These are phyloP conservation scores for Coptodon rendalli DNA, from an alignment of 2,113 vertebrate genomes.

Conservation along the genomic window DNA sequence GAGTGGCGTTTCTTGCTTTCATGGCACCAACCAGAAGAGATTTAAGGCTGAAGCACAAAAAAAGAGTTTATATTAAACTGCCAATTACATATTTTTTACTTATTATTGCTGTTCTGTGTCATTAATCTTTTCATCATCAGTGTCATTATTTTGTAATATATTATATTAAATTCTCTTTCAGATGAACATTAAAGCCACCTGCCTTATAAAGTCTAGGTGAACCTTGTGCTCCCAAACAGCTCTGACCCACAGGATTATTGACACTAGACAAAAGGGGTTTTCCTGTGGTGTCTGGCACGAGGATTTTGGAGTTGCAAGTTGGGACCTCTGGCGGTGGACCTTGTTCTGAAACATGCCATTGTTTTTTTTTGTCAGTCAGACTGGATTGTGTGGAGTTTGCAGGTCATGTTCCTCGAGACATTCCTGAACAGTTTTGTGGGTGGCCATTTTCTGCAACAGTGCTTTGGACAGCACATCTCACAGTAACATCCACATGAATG, in stretches of 20 bases:
- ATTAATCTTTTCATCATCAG: background rate
- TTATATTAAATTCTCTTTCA: background rate
- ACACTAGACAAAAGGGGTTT: background rate
- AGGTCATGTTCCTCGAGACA: background rate
- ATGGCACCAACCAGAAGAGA: background rate
- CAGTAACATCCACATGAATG: background rate
- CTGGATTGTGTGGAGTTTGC: background rate
- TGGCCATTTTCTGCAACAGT: background rate
- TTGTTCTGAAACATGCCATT: background rate
- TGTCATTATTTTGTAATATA: background rate
- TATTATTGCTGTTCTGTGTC: background rate
- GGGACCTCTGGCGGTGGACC: background rate
- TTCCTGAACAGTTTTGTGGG: background rate
- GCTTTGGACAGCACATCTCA: background rate
- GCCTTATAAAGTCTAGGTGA: background rate
- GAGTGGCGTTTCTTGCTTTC: background rate
- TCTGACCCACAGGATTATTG: background rate
- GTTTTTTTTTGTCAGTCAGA: background rate
- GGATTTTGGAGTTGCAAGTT: background rate
- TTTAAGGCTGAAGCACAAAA: background rate
- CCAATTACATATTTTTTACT: background rate
- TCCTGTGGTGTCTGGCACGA: background rate
- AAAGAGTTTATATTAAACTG: background rate
- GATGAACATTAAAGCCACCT: background rate
- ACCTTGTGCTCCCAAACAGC: background rate